Percentiles rank a stretch among this genome's conserved stretches.
Conservation (phyloP, 1,140 invertebrate species). For the Drosophila sproati region DNA sequence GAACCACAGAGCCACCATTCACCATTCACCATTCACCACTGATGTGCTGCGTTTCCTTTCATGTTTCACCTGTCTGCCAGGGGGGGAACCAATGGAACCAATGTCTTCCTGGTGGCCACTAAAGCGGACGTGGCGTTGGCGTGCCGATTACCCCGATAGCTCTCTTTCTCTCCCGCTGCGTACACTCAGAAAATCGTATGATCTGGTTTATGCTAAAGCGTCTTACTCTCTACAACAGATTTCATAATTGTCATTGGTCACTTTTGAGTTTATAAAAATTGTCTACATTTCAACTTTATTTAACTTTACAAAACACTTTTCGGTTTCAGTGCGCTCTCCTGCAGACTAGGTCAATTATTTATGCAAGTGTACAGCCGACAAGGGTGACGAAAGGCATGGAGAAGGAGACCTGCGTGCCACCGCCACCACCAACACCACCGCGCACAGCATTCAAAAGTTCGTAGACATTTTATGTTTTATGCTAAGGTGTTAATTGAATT, state of each 20-base stretch:
- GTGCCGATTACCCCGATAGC: slow-evolving; percentile 67
- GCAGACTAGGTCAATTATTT: not conserved
- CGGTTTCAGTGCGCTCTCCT: too few relatives aligned
- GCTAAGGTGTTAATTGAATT: slow-evolving; percentile 84
- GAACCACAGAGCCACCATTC: not conserved
- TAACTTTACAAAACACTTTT: too few relatives aligned
- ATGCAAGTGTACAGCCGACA: slow-evolving; percentile 27
- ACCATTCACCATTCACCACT: not conserved
- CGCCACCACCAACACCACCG: slow-evolving; percentile 34
- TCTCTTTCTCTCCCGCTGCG: slow-evolving; percentile 53
- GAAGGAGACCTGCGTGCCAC: slow-evolving; percentile 65
- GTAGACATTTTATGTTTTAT: slow-evolving; percentile 56
- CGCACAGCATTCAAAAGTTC: slow-evolving; percentile 49
- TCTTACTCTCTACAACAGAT: too few relatives aligned
- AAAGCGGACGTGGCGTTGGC: slow-evolving; percentile 51
- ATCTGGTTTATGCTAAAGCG: not conserved
- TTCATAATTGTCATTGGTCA: too few relatives aligned
- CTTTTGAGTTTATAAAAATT: too few relatives aligned
- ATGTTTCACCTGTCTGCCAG: slow-evolving; percentile 71
- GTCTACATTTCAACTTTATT: too few relatives aligned
- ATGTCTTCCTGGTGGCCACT: slow-evolving; percentile 41
- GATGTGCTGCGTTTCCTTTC: slow-evolving; percentile 50
- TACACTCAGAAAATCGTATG: slow-evolving; percentile 1
- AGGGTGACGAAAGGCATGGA: slow-evolving; percentile 59
- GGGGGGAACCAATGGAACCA: not conserved